These are phyloP conservation scores for Aphelinus atriplicis DNA, from an alignment of 1,140 invertebrate genomes.

Conservation along the genomic window DNA sequence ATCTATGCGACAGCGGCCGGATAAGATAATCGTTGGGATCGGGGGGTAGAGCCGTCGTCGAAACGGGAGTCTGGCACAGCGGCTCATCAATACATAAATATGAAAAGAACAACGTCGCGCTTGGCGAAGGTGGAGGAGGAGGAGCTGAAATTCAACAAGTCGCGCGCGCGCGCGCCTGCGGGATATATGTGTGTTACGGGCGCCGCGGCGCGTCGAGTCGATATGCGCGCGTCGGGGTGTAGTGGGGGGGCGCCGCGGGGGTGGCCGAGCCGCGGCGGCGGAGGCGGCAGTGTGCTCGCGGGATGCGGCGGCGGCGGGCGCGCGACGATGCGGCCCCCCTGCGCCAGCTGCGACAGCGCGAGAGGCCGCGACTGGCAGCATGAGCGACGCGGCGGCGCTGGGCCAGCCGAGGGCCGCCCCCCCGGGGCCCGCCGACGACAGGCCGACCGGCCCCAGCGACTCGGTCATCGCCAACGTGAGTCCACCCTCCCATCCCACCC, in stretches of 20 bases:
- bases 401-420: conserved; percentile 37
- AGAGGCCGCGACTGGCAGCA: neutral
- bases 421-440: conserved; percentile 14
- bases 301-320: neutral
- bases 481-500: neutral
- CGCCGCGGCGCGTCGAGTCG: conserved; percentile 12
- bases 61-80: no score
- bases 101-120: no score
- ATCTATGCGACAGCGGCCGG: no score
- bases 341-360: neutral
- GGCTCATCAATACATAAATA: no score
- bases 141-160: neutral
- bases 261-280: neutral
- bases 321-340: neutral
- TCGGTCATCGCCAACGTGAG: no score
- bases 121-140: neutral
- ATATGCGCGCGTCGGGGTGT: neutral
- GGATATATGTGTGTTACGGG: conserved; percentile 17
- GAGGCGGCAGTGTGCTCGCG: neutral
- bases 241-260: neutral
- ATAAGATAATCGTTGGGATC: no score
- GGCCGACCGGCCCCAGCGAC: neutral
- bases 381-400: no score
- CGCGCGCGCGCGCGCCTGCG: neutral
- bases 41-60: no score